Evolutionary conservation across 2,797 vertebrate species (phyloP).

Genomic region (Atherinosoma microstoma): DNA sequence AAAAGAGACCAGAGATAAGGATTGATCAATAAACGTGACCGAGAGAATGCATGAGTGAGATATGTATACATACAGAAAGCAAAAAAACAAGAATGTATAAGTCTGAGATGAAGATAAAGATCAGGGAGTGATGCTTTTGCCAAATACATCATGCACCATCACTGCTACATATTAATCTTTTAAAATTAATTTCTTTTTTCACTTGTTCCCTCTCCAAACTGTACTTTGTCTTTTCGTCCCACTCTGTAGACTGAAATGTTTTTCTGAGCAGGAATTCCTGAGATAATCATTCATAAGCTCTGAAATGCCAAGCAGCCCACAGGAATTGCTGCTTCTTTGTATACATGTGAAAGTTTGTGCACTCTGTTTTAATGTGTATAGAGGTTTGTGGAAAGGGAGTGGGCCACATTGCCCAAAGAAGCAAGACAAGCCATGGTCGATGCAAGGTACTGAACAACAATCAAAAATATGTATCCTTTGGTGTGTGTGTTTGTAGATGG

Average conservation of each 20-base stretch:
- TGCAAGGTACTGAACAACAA: conserved; percentile 20
- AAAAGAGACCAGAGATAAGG: conserved; percentile 13
- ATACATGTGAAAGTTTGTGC: not conserved
- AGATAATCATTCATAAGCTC: conserved; percentile 47
- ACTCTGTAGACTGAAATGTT: conserved; percentile 34
- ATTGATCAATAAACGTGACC: conserved; percentile 16
- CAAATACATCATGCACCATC: conserved; percentile 31
- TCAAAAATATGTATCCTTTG: conserved; percentile 13
- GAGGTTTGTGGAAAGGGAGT: not conserved
- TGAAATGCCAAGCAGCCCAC: conserved; percentile 37
- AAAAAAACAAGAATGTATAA: not conserved
- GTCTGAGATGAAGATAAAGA: conserved; percentile 21
- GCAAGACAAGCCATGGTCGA: conserved; percentile 11
- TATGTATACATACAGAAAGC: not conserved
- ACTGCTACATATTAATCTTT: conserved; percentile 65
- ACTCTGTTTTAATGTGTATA: not conserved
- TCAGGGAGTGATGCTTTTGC: conserved; percentile 24
- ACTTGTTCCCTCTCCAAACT: conserved; percentile 27
- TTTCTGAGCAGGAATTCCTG: conserved; percentile 44
- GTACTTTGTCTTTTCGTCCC: conserved; percentile 10
- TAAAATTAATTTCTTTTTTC: conserved; percentile 33
- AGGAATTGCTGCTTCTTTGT: conserved; percentile 28
- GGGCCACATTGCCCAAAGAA: not conserved
- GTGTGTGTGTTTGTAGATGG: conserved; percentile 11
- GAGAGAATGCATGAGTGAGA: conserved; percentile 9